phyloP scores from a whole-genome alignment of 2,888 invertebrate genomes.

The Tipula helvola region DNA sequence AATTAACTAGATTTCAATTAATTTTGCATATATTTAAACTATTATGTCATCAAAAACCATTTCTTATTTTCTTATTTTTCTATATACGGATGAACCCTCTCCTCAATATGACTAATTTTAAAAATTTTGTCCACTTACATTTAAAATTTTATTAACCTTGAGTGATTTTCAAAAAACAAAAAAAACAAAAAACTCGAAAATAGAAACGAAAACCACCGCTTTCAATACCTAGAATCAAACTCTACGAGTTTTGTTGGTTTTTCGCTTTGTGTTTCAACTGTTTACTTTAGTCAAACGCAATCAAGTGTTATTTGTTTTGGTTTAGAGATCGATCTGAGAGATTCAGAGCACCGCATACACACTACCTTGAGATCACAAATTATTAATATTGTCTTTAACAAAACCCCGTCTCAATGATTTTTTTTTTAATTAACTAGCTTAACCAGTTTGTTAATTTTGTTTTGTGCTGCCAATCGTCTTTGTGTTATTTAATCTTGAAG shows the following conservation, averaged over 20 bases:
- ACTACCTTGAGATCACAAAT: neutral
- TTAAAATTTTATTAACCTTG: neutral
- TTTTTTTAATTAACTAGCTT: neutral
- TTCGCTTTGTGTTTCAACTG: neutral
- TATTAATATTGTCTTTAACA: neutral
- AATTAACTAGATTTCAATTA: neutral
- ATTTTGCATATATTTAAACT: neutral
- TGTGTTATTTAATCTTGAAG: neutral
- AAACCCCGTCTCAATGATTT: neutral
- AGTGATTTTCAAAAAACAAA: neutral
- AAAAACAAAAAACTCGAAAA: too few species aligned
- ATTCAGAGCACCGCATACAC: neutral
- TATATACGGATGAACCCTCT: neutral
- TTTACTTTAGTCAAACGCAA: neutral
- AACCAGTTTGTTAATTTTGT: neutral
- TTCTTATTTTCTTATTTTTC: neutral
- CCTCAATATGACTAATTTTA: neutral
- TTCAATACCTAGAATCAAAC: neutral
- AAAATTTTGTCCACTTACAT: neutral
- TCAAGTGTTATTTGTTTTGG: neutral
- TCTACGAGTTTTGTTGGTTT: neutral
- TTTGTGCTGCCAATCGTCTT: neutral
- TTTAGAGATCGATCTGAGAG: neutral
- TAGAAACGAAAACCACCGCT: neutral
- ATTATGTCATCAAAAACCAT: neutral